Base-by-base conservation (phyloP, 2,113 vertebrate genomes). In the Osmerus mordax region DNA sequence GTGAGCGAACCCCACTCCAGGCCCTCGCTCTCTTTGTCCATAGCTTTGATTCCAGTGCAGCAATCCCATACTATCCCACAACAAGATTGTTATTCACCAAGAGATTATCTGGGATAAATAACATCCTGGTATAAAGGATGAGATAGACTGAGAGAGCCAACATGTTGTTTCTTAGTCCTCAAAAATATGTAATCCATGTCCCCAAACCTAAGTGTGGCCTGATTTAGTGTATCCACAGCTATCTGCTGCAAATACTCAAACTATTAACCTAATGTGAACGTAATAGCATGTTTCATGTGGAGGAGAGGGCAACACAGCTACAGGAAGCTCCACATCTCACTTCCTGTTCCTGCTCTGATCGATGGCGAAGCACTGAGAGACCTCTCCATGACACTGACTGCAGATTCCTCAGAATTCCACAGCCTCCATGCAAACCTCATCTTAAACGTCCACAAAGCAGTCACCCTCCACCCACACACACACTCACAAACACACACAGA, bases 51-150 rank as follows among this genome's bases (percentile, higher is more conserved):
- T 28, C 41, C 67, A 84, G 82, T 84, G 72, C 87, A 75, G 74
- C 81, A 85, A 86, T 81, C 79, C 84, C 72, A 69, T 78, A 78
- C 71, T 62, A 65, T 83, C 82, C 71, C 80, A 80, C 76, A 53
- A 79, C 71, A 81, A 72, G 41, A 47, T 82, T 77, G 79, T 70
- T 51, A 13, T 73, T 67, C 53, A 86, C 84, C 86, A 82, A 76
- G 77, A 68, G 29, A 67, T 47, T 47, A 47, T 47, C 41, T 47
- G 70, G 73, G 64, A 58, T 67, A 74, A 87, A 59, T 81, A 78
- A 84, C 82, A 75, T 68, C 70, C 67, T 67, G 65, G 73, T 72
- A 56, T 87, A 74, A 58, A 79, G 84, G 84, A 81, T 64, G 72
- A 85, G 77, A 52, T 41, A 32, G 74, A 16, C 7, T 56, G 55